Percentiles rank a stretch among this genome's conserved stretches.
phyloP scores from a whole-genome alignment of 2,113 vertebrate genomes.

The Bettongia penicillata region DNA sequence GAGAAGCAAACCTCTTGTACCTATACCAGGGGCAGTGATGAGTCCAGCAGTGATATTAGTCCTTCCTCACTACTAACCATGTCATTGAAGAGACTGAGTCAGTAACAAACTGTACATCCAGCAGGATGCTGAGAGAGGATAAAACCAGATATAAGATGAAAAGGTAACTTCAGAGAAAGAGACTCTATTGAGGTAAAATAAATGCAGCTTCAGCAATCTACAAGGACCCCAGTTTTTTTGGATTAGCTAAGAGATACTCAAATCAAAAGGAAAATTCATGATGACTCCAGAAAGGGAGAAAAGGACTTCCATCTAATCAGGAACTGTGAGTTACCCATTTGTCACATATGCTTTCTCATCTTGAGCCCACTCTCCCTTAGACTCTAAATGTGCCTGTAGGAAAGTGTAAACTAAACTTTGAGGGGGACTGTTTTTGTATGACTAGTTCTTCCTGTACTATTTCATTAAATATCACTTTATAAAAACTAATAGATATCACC shows the following conservation, averaged over 20 bases:
- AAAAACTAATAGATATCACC: too few relatives aligned
- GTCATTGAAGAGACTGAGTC: too few relatives aligned
- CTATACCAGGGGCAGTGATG: neutral
- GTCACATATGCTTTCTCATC: neutral
- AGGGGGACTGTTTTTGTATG: too few relatives aligned
- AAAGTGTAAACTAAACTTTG: too few relatives aligned
- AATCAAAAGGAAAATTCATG: neutral
- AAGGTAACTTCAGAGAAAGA: too few relatives aligned
- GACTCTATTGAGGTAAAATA: neutral
- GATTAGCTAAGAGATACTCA: neutral
- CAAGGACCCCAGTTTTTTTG: neutral
- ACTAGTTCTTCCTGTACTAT: too few relatives aligned
- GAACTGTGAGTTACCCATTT: neutral
- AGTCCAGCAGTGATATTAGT: neutral
- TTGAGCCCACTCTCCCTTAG: neutral
- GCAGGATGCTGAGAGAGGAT: too few relatives aligned
- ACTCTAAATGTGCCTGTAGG: too few relatives aligned
- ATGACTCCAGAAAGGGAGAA: neutral
- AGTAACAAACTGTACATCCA: too few relatives aligned
- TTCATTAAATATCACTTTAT: too few relatives aligned
- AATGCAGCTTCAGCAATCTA: neutral
- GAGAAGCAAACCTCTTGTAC: neutral
- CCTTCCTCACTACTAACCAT: too few relatives aligned
- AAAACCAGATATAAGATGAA: too few relatives aligned
- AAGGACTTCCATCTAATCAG: neutral